Conservation (phyloP, 2,797 vertebrate species). For the Chrysocyon brachyurus region DNA sequence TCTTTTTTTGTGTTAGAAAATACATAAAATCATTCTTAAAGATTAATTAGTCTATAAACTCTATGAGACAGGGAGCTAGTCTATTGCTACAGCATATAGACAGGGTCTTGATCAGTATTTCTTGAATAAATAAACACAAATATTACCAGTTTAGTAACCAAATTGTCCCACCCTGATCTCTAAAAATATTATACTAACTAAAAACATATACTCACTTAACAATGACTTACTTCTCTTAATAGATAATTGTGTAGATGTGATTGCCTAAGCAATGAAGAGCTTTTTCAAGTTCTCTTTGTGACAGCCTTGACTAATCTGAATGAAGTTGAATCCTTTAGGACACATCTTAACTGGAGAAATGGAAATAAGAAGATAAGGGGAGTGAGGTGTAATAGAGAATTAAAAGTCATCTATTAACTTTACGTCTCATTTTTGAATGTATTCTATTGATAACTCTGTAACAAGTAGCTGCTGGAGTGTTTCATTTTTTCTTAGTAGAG, state of each 20-base stretch:
- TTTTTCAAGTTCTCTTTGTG: background rate
- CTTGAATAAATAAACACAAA: background rate
- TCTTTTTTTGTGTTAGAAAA: constrained; percentile 38
- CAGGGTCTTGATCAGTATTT: background rate
- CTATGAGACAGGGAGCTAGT: background rate
- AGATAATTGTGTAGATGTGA: background rate
- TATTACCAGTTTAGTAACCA: background rate
- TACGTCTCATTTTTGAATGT: background rate
- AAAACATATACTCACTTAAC: background rate
- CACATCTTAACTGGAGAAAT: background rate
- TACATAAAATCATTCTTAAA: background rate
- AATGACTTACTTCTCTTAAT: background rate
- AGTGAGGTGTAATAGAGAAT: background rate
- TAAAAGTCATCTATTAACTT: background rate
- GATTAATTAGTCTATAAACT: background rate
- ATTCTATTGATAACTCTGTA: background rate
- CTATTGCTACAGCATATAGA: background rate
- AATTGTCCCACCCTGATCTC: background rate
- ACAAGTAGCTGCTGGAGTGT: background rate
- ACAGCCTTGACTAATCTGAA: background rate
- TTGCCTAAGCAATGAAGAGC: background rate
- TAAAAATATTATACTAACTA: background rate
- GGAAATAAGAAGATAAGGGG: background rate
- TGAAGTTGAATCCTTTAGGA: background rate
- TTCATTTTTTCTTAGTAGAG: background rate